Evolutionary conservation across 2,888 invertebrate genomes (phyloP).

Genomic region (Sisyra nigra): DNA sequence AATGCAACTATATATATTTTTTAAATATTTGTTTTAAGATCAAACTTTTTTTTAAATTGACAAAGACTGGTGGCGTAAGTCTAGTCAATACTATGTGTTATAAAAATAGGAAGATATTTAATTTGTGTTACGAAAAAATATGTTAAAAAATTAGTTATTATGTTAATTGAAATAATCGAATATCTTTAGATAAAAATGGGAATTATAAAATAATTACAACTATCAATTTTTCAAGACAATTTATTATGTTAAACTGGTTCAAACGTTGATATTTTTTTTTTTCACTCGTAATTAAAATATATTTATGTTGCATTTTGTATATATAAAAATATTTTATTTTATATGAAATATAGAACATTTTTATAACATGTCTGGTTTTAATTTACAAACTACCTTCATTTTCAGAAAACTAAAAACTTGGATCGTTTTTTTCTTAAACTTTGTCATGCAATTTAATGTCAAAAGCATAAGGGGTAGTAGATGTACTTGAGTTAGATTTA

Average conservation of each 20-base stretch:
- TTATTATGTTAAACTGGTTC: not conserved
- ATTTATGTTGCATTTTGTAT: not conserved
- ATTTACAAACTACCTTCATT: no score
- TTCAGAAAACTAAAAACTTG: no score
- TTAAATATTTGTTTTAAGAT: not conserved
- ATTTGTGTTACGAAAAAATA: not conserved
- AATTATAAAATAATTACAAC: no score
- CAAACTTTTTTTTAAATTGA: not conserved
- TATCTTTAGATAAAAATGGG: no score
- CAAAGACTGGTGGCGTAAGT: no score
- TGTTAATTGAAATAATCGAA: no score
- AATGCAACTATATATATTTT: not conserved
- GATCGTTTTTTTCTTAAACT: no score
- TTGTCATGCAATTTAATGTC: no score
- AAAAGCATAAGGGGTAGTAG: no score
- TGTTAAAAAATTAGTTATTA: not conserved
- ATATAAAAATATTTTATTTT: not conserved
- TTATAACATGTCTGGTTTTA: no score
- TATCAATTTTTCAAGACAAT: no score
- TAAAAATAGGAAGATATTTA: not conserved
- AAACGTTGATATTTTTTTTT: not conserved
- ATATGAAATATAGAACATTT: not conserved
- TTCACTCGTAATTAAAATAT: conserved; percentile 4
- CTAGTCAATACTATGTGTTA: not conserved
- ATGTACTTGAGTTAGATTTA: no score